Base-by-base conservation (phyloP, 2,797 vertebrate species). In the Gadopsis marmoratus region DNA sequence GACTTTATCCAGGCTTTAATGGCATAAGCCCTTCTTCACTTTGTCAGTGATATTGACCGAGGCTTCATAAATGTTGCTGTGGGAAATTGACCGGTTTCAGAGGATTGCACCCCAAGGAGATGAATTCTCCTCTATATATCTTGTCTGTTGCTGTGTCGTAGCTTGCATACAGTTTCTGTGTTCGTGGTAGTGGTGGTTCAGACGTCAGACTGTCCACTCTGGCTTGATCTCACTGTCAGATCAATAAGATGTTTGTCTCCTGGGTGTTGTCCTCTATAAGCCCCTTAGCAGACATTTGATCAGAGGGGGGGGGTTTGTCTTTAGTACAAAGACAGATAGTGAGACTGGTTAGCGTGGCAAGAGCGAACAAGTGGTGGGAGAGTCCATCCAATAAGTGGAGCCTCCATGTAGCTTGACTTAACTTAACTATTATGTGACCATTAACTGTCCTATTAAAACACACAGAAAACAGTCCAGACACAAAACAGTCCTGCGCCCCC, bases 201-300 rank as follows among this genome's bases (percentile, higher is more conserved):
- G 73, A 59, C 71, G 82, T 77, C 62, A 76, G 71, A 74, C 70
- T 58, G 65, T n/a, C 21, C 59, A 45, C 70, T 81, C 31, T 7
- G 71, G 66, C 72, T 76, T 71, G 67, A 88, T 88, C 76, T 88
- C 65, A 17, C 74, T 55, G 74, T 85, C 77, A 55, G 74, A 89
- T 90, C 86, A 58, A 92, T 90, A 77, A 41, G 67, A 81, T 82
- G 77, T 88, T 79, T 19, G 41, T 89, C 84, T 83, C 82, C 45
- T 33, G 81, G 67, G 83, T 80, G 55, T 81, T 84, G 79, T 88
- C 90, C 71, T 84, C 71, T 54, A 35, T 74, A 81, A 86, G 72
- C 74, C 78, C 48, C 39, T 61, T 78, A 81, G 83, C 75, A 79
- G 78, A 86, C 41, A 68, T 83, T 66, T 82, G 74, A 74, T 82